A percentile compares a stretch with the other conserved stretches of the same genome.
These are phyloP conservation scores for Pissodes strobi DNA, from an alignment of 1,140 invertebrate species.

Conservation along the genomic window DNA sequence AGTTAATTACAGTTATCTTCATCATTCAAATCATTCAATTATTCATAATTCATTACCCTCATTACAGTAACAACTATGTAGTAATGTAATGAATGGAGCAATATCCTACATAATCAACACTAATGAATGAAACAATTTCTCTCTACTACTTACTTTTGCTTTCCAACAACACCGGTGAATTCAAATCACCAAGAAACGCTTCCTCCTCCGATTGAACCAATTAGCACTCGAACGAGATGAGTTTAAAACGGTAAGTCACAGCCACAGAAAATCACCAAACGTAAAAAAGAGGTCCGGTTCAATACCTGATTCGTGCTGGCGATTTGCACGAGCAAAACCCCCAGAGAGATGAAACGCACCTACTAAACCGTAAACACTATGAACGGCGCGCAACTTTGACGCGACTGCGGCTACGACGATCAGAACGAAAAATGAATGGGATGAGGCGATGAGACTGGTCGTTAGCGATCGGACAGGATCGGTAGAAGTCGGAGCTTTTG, in stretches of 20 bases:
- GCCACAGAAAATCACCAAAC: conserved; percentile 26
- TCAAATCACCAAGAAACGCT: too few relatives aligned
- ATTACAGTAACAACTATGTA: too few relatives aligned
- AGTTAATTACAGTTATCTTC: too few relatives aligned
- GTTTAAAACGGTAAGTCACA: conserved; percentile 12
- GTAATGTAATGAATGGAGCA: too few relatives aligned
- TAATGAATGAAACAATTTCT: too few relatives aligned
- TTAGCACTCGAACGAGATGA: neutral
- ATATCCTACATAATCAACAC: too few relatives aligned
- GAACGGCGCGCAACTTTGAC: neutral
- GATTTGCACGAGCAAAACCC: conserved; percentile 3
- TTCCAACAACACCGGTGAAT: too few relatives aligned
- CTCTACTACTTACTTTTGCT: too few relatives aligned
- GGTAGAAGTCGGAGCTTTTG: conserved; percentile 6
- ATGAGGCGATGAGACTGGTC: conserved; percentile 1
- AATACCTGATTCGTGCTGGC: conserved; percentile 12
- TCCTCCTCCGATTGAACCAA: neutral
- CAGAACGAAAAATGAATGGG: conserved; percentile 5
- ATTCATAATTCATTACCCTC: too few relatives aligned
- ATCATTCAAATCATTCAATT: too few relatives aligned
- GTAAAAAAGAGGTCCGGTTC: conserved; percentile 28
- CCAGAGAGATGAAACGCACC: neutral
- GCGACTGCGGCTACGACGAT: conserved; percentile 23
- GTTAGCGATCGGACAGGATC: conserved; percentile 4
- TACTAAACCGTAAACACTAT: neutral